Percentiles rank a stretch among this genome's conserved stretches.
These are phyloP conservation scores for Oreochromis mossambicus DNA, from an alignment of 2,797 vertebrate genomes.

Conservation along the genomic window DNA sequence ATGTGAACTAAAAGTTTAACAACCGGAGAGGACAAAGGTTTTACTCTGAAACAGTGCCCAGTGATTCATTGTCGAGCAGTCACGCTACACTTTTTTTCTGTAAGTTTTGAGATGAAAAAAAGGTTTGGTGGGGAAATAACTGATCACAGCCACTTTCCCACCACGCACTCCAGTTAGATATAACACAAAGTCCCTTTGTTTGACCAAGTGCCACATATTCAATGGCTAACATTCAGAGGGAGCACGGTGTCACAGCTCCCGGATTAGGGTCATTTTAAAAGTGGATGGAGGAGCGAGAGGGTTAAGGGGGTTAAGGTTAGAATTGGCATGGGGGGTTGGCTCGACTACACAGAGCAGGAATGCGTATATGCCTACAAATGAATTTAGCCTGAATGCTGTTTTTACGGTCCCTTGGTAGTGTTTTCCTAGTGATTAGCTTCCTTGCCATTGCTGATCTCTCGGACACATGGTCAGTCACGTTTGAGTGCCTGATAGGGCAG, in stretches of 20 bases:
- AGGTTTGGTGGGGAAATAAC: constrained; percentile 26
- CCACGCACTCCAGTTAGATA: constrained; percentile 29
- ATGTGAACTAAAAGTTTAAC: not conserved
- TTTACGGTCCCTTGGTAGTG: constrained; percentile 1
- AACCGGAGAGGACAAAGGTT: not conserved
- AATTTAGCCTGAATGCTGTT: constrained; percentile 30
- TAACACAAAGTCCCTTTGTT: constrained; percentile 69
- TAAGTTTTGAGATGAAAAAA: not conserved
- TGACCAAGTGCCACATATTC: constrained; percentile 53
- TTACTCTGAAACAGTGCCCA: too few species aligned
- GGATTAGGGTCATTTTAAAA: constrained; percentile 68
- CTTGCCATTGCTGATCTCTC: constrained; percentile 7
- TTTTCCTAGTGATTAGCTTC: constrained; percentile 11
- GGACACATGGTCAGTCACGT: constrained; percentile 13
- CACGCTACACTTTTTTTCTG: not conserved
- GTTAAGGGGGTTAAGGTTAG: constrained; percentile 50
- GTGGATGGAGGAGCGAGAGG: constrained; percentile 33
- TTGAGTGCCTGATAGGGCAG: not conserved
- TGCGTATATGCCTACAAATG: constrained; percentile 46
- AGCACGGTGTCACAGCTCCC: constrained; percentile 52
- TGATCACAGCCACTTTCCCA: constrained; percentile 59
- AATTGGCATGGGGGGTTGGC: constrained; percentile 22
- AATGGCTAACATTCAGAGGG: constrained; percentile 57
- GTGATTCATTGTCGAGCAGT: not conserved
- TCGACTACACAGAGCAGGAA: constrained; percentile 23